Percentiles rank a stretch among this genome's conserved stretches.
These are phyloP conservation scores for Arion vulgaris DNA, from an alignment of 1,140 invertebrate genomes.

Conservation along the genomic window DNA sequence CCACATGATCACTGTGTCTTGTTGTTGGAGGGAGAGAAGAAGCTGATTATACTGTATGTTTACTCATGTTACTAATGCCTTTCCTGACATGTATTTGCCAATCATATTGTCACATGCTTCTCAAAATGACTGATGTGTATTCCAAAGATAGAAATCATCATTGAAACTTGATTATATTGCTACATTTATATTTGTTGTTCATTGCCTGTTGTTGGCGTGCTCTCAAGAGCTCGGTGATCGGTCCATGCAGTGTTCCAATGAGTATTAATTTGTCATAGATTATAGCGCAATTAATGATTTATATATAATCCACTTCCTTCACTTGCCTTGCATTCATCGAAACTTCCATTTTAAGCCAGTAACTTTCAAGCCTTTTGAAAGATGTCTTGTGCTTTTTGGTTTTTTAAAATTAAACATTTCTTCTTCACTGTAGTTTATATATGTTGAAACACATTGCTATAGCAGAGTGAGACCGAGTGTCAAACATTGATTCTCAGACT, in stretches of 20 bases:
- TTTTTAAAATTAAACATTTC: no score
- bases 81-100: not conserved
- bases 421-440: no score
- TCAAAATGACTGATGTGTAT: constrained; percentile 16
- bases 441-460: no score
- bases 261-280: constrained; percentile 26
- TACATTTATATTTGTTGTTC: constrained; percentile 19
- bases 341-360: not conserved
- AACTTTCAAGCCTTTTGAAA: not conserved
- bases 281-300: not conserved
- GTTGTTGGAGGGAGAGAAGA: no score
- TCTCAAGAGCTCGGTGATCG: constrained; percentile 36
- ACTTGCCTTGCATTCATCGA: not conserved
- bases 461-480: no score
- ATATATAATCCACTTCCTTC: not conserved
- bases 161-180: not conserved
- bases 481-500: no score
- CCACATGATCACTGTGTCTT: not conserved
- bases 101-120: not conserved
- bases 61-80: constrained; percentile 15
- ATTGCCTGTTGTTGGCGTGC: constrained; percentile 18
- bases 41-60: not conserved
- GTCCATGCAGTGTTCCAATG: constrained; percentile 42
- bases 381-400: no score
- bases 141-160: constrained; percentile 23